Conservation (phyloP, 2,888 invertebrate species). For the Ichneumon xanthorius region DNA sequence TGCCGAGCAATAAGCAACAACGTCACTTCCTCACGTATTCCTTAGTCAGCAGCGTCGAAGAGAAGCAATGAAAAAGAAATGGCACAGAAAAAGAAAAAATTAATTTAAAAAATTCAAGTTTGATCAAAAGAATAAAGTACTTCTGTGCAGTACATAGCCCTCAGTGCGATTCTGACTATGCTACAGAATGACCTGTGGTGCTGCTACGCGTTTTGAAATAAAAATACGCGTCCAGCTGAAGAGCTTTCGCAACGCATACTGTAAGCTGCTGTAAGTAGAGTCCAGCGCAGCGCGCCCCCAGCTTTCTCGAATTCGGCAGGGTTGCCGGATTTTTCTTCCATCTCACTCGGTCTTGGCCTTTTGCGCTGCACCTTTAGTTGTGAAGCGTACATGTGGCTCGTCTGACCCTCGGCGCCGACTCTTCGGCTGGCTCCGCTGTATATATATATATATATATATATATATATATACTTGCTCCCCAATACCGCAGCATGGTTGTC, state of each 20-base stretch:
- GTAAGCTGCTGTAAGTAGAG: not conserved
- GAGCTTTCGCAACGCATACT: too few relatives aligned
- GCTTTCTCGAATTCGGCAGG: slow-evolving; percentile 55
- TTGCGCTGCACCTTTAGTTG: slow-evolving; percentile 38
- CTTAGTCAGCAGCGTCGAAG: slow-evolving; percentile 13
- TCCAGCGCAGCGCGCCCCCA: not conserved
- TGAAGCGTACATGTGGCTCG: not conserved
- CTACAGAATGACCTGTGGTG: not conserved
- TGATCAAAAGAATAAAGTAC: slow-evolving; percentile 19
- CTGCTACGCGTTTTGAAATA: not conserved
- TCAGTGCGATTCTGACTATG: slow-evolving; percentile 15
- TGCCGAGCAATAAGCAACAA: slow-evolving; percentile 88
- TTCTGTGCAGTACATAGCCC: not conserved
- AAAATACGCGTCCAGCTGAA: too few relatives aligned
- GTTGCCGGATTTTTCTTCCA: slow-evolving; percentile 60
- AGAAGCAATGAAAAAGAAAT: not conserved
- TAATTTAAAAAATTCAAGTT: too few relatives aligned
- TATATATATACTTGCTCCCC: too few relatives aligned
- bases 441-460: not conserved
- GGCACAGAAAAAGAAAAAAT: slow-evolving; percentile 32
- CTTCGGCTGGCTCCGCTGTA: not conserved
- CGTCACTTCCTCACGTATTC: slow-evolving; percentile 36
- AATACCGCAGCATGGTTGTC: too few relatives aligned
- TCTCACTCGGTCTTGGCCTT: slow-evolving; percentile 58
- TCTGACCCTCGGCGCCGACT: slow-evolving; percentile 54